These are phyloP conservation scores for Tyrannus savana DNA, from an alignment of 2,113 vertebrate species.

Conservation along the genomic window DNA sequence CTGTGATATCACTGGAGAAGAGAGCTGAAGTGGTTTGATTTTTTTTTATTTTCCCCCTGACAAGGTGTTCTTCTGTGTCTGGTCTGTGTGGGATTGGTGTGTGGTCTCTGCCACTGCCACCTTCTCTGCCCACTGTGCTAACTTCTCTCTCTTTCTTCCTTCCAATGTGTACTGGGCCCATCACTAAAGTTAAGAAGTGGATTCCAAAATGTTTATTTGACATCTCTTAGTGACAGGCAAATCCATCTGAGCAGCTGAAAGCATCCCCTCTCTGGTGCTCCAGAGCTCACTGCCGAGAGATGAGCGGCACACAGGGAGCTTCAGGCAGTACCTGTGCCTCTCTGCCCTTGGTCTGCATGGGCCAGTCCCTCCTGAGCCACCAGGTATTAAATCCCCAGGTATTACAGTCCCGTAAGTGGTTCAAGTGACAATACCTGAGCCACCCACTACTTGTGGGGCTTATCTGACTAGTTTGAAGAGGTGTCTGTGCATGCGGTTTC, in stretches of 20 bases:
- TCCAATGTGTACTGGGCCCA: background rate
- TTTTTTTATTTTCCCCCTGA: background rate
- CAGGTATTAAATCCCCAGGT: background rate
- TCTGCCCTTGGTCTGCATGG: background rate
- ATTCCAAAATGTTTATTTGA: background rate
- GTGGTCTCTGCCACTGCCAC: background rate
- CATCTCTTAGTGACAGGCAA: background rate
- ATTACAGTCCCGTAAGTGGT: background rate
- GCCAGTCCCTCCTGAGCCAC: background rate
- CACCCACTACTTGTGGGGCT: background rate
- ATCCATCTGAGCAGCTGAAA: background rate
- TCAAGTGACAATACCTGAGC: background rate
- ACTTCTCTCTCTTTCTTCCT: background rate
- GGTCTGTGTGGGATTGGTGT: background rate
- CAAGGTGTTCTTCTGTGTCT: background rate
- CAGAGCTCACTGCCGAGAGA: background rate
- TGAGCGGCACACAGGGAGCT: background rate
- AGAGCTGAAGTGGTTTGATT: background rate
- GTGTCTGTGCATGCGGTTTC: background rate
- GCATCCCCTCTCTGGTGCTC: background rate
- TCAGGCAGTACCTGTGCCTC: background rate
- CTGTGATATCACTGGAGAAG: background rate
- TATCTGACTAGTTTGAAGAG: background rate
- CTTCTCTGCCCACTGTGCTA: background rate
- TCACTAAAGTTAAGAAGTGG: background rate